Conservation (phyloP, 2,888 invertebrate species). For the Cheilosia variabilis region DNA sequence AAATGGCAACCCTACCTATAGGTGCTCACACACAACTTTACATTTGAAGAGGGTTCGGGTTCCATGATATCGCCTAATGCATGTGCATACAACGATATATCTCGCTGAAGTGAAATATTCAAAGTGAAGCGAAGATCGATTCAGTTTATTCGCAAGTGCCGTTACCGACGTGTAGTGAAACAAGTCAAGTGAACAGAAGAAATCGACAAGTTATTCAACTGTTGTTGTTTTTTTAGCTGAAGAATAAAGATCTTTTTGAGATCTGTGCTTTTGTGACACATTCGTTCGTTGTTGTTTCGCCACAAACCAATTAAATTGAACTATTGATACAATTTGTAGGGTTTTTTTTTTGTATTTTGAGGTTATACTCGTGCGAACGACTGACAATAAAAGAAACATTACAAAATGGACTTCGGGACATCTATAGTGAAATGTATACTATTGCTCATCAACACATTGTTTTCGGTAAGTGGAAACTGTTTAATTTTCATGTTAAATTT, state of each 20-base stretch:
- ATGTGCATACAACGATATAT: no score
- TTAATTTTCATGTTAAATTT: background rate
- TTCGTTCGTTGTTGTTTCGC: slow-evolving; percentile 7
- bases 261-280: slow-evolving; percentile 25
- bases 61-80: no score
- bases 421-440: slow-evolving; percentile 92
- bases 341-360: slow-evolving; percentile 26
- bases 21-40: no score
- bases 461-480: slow-evolving; percentile 87
- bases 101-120: no score
- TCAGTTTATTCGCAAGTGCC: slow-evolving; percentile 52
- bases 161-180: slow-evolving; percentile 24
- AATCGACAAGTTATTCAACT: slow-evolving; percentile 1
- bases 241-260: slow-evolving; percentile 24
- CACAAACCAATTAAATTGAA: background rate
- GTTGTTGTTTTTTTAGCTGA: slow-evolving; percentile 9
- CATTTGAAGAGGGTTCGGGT: no score
- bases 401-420: slow-evolving; percentile 89
- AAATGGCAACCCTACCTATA: no score
- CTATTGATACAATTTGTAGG: slow-evolving; percentile 25
- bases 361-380: slow-evolving; percentile 37
- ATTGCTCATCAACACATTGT: slow-evolving; percentile 91
- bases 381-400: background rate
- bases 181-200: slow-evolving; percentile 15
- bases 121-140: no score